Percentiles rank a stretch among this genome's conserved stretches.
Conservation (phyloP, 1,140 invertebrate genomes). For the Psilanteris sp. region DNA sequence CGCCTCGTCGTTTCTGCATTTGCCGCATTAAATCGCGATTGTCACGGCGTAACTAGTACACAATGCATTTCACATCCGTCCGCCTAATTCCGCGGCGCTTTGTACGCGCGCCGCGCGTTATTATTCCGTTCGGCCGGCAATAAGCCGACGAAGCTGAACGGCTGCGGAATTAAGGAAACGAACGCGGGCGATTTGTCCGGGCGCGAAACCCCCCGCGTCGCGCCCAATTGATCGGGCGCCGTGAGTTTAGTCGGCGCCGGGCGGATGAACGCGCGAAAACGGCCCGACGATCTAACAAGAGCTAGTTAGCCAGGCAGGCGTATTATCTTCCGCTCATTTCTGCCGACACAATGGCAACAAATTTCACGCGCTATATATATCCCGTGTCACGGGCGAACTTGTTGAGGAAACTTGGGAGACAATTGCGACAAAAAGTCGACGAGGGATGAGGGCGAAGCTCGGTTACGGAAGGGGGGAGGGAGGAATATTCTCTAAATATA, state of each 20-base stretch:
- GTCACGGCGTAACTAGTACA: constrained; percentile 38
- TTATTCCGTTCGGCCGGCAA: no score
- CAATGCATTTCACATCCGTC: constrained; percentile 24
- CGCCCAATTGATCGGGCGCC: no score
- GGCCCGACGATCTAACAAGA: constrained; percentile 75
- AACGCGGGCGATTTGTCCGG: no score
- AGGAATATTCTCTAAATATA: no score
- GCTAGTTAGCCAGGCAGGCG: constrained; percentile 75
- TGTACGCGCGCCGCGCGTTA: no score
- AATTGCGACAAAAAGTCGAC: constrained; percentile 50
- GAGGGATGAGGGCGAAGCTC: constrained; percentile 2
- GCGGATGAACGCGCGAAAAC: constrained; percentile 71
- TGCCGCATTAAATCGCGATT: constrained; percentile 53
- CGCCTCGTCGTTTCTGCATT: constrained; percentile 39
- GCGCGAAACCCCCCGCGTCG: no score
- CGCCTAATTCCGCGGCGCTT: no score
- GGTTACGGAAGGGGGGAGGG: constrained; percentile 13
- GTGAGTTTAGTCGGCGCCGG: no score
- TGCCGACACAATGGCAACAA: constrained; percentile 77
- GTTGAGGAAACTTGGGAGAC: constrained; percentile 57
- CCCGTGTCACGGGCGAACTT: constrained; percentile 63
- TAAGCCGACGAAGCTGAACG: no score
- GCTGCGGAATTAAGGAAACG: no score
- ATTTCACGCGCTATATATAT: constrained; percentile 77
- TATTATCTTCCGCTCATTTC: constrained; percentile 75